Evolutionary conservation across 2,797 vertebrate species (phyloP).

Genomic region (Melopsittacus undulatus): DNA sequence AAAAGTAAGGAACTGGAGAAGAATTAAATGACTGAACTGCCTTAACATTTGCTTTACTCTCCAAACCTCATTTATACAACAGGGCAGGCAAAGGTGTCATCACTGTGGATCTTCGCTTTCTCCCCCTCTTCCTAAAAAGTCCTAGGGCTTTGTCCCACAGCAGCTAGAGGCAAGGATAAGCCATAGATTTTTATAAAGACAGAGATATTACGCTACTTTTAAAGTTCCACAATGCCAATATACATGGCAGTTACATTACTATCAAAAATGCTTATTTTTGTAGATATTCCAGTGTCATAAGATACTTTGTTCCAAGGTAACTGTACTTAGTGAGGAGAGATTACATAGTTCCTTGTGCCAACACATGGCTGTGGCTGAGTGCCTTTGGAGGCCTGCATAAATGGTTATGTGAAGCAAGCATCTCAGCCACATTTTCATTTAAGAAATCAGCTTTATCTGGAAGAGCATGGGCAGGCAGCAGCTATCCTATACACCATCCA

Average conservation of each 20-base stretch:
- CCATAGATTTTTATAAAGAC: not conserved
- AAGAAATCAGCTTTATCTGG: not conserved
- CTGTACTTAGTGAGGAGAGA: not conserved
- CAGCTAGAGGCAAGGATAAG: not conserved
- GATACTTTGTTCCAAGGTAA: not conserved
- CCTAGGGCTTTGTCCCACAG: not conserved
- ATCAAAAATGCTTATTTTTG: not conserved
- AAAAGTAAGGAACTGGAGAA: slow-evolving; percentile 47
- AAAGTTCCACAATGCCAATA: not conserved
- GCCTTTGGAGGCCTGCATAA: not conserved
- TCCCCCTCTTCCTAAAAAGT: not conserved
- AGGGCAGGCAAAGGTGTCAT: not conserved
- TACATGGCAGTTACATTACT: not conserved
- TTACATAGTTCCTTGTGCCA: not conserved
- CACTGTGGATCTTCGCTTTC: not conserved
- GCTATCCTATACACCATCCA: not conserved
- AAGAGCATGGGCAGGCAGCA: not conserved
- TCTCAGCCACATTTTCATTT: not conserved
- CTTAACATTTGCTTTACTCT: not conserved
- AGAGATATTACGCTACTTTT: not conserved
- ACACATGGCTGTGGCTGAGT: not conserved
- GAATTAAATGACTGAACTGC: not conserved
- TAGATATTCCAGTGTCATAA: not conserved
- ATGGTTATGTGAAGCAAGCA: not conserved
- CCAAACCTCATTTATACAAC: not conserved